Conservation (phyloP, 2,797 vertebrate genomes). For the Sparus aurata region DNA sequence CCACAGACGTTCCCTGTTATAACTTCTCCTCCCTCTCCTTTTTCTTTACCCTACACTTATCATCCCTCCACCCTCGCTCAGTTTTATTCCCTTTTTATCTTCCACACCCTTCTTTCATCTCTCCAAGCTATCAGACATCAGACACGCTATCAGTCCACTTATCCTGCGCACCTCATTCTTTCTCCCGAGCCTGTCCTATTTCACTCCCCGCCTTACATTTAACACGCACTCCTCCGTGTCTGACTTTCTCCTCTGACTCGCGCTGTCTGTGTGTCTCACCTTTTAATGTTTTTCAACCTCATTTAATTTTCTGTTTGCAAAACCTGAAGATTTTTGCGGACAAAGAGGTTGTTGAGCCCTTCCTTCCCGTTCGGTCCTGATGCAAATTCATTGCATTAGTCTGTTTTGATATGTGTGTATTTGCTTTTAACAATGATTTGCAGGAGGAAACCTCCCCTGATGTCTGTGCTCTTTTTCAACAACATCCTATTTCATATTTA, state of each 20-base stretch:
- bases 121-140: constrained; percentile 2
- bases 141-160: constrained; percentile 2
- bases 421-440: constrained; percentile 22
- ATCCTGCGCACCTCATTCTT: constrained; percentile 9
- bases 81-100: constrained; percentile 31
- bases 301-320: background rate
- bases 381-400: background rate
- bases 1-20: constrained; percentile 2
- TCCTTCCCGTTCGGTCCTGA: background rate
- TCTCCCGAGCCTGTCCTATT: constrained; percentile 1
- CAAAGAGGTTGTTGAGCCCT: background rate
- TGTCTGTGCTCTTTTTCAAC: background rate
- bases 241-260: background rate
- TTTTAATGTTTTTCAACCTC: background rate
- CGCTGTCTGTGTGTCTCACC: background rate
- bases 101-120: constrained; percentile 30
- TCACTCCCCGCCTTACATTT: constrained; percentile 17
- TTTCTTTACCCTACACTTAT: constrained; percentile 42
- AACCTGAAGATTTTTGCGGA: background rate
- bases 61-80: background rate
- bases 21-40: constrained; percentile 13
- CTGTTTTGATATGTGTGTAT: constrained; percentile 17
- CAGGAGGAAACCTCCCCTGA: background rate
- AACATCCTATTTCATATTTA: background rate
- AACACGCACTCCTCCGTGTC: constrained; percentile 2